Base-by-base conservation (phyloP, 2,888 invertebrate species). In the Drosophila yooni region DNA sequence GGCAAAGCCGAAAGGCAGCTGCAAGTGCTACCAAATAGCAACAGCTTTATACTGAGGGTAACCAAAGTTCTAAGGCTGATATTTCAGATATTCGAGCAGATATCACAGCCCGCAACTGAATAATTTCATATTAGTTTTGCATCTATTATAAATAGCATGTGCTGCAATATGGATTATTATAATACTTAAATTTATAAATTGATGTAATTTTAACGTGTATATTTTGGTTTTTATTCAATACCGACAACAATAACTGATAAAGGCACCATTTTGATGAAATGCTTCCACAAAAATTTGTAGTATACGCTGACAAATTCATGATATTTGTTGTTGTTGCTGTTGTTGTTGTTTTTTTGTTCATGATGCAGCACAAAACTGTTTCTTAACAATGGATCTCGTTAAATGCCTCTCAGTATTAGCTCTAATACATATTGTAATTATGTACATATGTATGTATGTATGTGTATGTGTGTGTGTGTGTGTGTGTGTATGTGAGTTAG, bases 221-320 rank as follows among this genome's bases (percentile, higher is more conserved):
- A 52, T n/a, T 48, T 27, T 34, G 21, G 56, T 54, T 66, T 34
- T 25, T 56, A 66, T 65, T 58, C 53, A 64, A 63, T 71, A 67
- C 72, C 60, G 67, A 78, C 75, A 91, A 85, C 86, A 90, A 91
- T 83, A 91, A 89, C 90, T 87, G 84, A 89, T 91, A 91, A 91
- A 91, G 91, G 91, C 91, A 91, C 91, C 89, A 91, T 91, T 89
- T 88, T 91, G 91, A 90, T 87, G 88, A 87, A 89, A 87, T 90
- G 88, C 87, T 85, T 89, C 70, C 80, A 82, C 76, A 80, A 60
- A 64, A 74, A 61, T 62, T 64, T 59, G 64, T 70, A 59, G 51
- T 76, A 71, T 70, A 61, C 70, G 60, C 38, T 56, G 59, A 65
- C 60, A 72, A 71, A 40, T 58, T 46, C 25, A 61, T 58, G 57